A percentile compares a stretch with the other conserved stretches of the same genome.
phyloP scores from a whole-genome alignment of 2,888 invertebrate genomes.

The Spialia ferax region DNA sequence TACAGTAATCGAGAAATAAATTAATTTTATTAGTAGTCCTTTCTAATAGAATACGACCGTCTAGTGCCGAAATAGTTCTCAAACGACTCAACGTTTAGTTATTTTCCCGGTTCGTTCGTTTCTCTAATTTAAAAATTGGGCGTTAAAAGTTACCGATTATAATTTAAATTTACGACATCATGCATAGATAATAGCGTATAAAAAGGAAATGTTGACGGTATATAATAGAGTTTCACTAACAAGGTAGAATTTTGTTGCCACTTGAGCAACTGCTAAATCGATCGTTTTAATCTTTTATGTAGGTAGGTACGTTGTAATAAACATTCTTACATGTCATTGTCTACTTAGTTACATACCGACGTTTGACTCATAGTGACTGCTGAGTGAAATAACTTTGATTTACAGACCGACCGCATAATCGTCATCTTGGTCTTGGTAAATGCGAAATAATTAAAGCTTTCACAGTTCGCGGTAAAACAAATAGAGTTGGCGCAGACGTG shows the following conservation, averaged over 20 bases:
- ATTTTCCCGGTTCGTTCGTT: constrained; percentile 73
- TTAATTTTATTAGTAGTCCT: constrained; percentile 84
- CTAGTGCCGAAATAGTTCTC: constrained; percentile 60
- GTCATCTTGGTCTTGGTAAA: constrained; percentile 43
- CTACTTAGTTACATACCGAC: no score
- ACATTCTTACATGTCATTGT: no score
- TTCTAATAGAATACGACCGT: constrained; percentile 77
- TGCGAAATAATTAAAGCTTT: constrained; percentile 67
- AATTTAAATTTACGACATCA: constrained; percentile 79
- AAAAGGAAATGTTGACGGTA: constrained; percentile 70
- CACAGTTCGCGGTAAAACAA: constrained; percentile 78
- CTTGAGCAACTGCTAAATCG: constrained; percentile 52
- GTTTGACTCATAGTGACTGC: background rate
- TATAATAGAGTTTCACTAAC: constrained; percentile 69
- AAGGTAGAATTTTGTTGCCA: constrained; percentile 59
- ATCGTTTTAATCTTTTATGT: constrained; percentile 31
- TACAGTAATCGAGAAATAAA: constrained; percentile 85
- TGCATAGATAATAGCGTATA: constrained; percentile 69
- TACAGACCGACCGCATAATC: constrained; percentile 6
- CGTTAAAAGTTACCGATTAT: constrained; percentile 81
- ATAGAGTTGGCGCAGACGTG: constrained; percentile 79
- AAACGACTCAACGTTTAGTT: constrained; percentile 57
- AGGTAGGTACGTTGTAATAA: background rate
- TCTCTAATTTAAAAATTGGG: constrained; percentile 81
- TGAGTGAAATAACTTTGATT: constrained; percentile 15